Evolutionary conservation across 1,140 invertebrate genomes (phyloP), one percentile per base, ranked within the genome.

Genomic region (Galleria mellonella): DNA sequence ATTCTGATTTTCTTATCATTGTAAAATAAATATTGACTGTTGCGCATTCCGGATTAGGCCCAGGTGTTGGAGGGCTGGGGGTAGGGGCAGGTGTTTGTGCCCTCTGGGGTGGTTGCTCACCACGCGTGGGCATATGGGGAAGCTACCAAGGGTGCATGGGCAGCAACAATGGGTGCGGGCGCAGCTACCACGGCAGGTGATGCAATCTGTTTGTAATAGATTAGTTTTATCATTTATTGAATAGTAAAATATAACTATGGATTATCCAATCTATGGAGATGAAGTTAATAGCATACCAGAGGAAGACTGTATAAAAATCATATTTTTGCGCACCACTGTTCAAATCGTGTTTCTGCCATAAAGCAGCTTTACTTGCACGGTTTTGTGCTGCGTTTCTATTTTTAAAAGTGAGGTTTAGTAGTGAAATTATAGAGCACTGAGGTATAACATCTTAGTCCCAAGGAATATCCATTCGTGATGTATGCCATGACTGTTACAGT

Each of bases 111-210:
- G 47, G 35, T 32, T 1, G 50, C n/a, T 66, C 57, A 83, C 76
- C 76, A 83, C 39, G 62, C 74, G 42, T 83, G 79, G 38, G 55
- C 79, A 11, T 62, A 55, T 27, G 75, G 64, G 9, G 78, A 69
- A 4, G 72, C 74, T 12, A 73, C 38, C 7, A 82, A 28, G 5
- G 76, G 74, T 9, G 67, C 78, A 39, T 77, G 70, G 1, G 81
- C 76, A n/a, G 67, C 69, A 0, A 61, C 46, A 1, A 62, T 39
- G 8, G 64, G 64, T 3, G 70, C 74, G 9, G 65, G 69, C 0
- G 75, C 78, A 36, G 64, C 79, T 12, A 72, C 73, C n/a, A 72
- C 69, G 8, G 73, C 70, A n/a, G 78, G 65, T 10, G 70, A 56
- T 6, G 78, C 71, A n/a, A 83, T 69, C 81, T 86, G 58, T 45